Conservation (phyloP, 2,113 vertebrate genomes). For the Prolemur simus region DNA sequence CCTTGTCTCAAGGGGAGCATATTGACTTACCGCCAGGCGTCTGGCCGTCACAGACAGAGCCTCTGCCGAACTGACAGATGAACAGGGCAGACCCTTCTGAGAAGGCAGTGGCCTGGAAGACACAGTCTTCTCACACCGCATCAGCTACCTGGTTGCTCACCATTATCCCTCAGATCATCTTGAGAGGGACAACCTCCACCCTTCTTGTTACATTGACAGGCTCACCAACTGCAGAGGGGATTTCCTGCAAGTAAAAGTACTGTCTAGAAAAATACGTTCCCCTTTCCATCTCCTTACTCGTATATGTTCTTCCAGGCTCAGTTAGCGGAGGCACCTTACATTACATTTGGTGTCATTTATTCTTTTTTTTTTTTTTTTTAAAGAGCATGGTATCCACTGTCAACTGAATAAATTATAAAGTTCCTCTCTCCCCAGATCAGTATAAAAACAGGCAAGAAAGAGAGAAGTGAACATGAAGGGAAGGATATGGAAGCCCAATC, state of each 20-base stretch:
- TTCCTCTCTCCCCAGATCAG: not conserved
- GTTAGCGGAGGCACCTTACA: not conserved
- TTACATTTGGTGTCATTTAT: not conserved
- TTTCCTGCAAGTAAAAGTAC: not conserved
- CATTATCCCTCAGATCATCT: not conserved
- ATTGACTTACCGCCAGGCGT: slow-evolving; percentile 63
- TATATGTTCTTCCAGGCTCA: not conserved
- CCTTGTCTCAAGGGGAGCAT: slow-evolving; percentile 65
- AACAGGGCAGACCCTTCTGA: slow-evolving; percentile 22
- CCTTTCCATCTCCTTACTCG: not conserved
- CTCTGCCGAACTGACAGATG: slow-evolving; percentile 57
- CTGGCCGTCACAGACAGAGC: slow-evolving; percentile 40
- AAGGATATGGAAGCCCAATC: not conserved
- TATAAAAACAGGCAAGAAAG: not conserved
- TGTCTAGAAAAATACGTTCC: not conserved
- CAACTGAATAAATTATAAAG: slow-evolving; percentile 45
- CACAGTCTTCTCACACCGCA: not conserved
- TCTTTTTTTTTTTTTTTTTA: slow-evolving; percentile 25
- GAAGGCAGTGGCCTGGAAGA: not conserved
- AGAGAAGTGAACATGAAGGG: not conserved
- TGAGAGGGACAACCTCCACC: not conserved
- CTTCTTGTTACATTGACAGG: not conserved
- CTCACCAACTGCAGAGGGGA: not conserved
- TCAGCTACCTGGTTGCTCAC: slow-evolving; percentile 30
- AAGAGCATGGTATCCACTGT: not conserved